Base-by-base conservation (phyloP, 1,140 invertebrate genomes). In the Drosophila dunni region DNA sequence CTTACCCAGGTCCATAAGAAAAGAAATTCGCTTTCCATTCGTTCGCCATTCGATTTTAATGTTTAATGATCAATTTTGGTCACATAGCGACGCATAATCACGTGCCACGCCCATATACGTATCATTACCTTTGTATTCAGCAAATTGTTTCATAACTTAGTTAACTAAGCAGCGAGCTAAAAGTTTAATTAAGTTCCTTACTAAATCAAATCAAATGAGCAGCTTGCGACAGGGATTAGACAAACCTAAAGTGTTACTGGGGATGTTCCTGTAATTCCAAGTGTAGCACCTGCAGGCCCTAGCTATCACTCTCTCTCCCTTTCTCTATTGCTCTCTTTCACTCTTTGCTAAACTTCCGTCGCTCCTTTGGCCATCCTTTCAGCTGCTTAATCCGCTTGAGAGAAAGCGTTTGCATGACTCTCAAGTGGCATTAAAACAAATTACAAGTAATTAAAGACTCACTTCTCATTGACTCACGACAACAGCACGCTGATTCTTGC, bases 391-490 rank as follows among this genome's bases (percentile, higher is more conserved):
- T 70, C 80, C 69, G 54, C 70, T 73, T 20, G 56, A 69, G 57
- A 54, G 62, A n/a, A 51, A 67, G 34, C 68, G 53, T 58, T 63
- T 66, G 69, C 69, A 77, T 66, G 48, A 46, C 64, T 50, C 70
- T 68, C 85, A 89, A 89, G 85, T 84, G 80, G 80, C 70, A 81
- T 89, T 89, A 84, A 81, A 89, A 84, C 84, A 84, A 89, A 84
- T 89, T 89, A 89, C 84, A 89, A 89, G 80, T 89, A 89, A 89
- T 89, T 89, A 89, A 89, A 66, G 79, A 79, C 68, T 68, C 69
- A 75, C 64, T 71, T 78, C 63, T 67, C 76, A 89, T 83, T 81
- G 65, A 81, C 73, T 8, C 15, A 2, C 24, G 29, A 33, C 44
- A 4, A 17, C 57, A 9, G 24, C 17, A 4, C 29, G 20, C 3